phyloP scores from a whole-genome alignment of 2,888 invertebrate species.

The Catocala fraxini region DNA sequence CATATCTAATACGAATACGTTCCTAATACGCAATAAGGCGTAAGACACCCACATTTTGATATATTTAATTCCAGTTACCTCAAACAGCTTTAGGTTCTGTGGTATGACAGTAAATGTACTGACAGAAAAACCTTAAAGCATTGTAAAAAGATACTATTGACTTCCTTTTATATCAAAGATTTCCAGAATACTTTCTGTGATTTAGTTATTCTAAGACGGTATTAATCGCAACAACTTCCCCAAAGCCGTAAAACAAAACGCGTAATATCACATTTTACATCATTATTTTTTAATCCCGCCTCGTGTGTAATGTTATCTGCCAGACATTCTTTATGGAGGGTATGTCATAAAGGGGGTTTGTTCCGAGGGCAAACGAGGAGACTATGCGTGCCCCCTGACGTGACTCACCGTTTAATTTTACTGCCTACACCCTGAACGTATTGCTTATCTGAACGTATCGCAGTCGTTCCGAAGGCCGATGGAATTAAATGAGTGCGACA shows the following conservation, averaged over 20 bases:
- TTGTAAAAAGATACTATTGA: too few relatives aligned
- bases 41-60: too few relatives aligned
- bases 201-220: too few relatives aligned
- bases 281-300: conserved; percentile 43
- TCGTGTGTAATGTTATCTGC: conserved; percentile 42
- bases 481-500: conserved; percentile 48
- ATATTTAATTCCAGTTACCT: too few relatives aligned
- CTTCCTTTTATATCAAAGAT: too few relatives aligned
- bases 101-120: too few relatives aligned
- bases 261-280: conserved; percentile 22
- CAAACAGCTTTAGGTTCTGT: too few relatives aligned
- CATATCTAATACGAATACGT: too few relatives aligned
- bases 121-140: too few relatives aligned
- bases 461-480: conserved; percentile 8
- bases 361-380: conserved; percentile 25
- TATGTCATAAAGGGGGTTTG: conserved; percentile 40
- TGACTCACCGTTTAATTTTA: conserved; percentile 26
- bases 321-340: conserved; percentile 39
- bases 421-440: conserved; percentile 11
- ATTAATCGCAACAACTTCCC: too few relatives aligned
- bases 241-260: background rate
- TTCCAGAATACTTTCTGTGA: too few relatives aligned
- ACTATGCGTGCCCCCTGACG: conserved; percentile 13
- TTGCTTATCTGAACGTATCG: conserved; percentile 4
- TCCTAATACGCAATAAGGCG: too few relatives aligned